Evolutionary conservation across 2,888 invertebrate genomes (phyloP).

Genomic region (Apoda limacodes): DNA sequence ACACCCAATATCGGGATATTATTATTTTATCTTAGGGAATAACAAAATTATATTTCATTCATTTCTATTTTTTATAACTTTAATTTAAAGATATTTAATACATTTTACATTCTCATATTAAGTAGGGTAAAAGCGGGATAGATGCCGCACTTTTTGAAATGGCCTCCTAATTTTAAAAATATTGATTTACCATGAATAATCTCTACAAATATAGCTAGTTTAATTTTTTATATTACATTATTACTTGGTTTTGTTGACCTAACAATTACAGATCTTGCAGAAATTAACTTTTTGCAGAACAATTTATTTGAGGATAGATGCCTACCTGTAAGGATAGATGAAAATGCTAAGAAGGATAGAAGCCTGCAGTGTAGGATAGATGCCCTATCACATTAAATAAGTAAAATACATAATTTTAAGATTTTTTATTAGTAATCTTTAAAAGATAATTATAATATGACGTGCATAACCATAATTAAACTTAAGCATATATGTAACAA

Average conservation of each 20-base stretch:
- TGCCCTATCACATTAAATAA: constrained; percentile 1
- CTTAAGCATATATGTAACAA: background rate
- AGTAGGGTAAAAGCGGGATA: constrained; percentile 1
- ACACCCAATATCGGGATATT: no score
- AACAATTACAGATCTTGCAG: constrained; percentile 6
- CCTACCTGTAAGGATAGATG: constrained; percentile 13
- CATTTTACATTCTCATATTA: no score
- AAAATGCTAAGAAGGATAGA: constrained; percentile 15
- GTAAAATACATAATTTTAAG: no score
- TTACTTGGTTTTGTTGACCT: background rate
- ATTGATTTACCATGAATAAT: constrained; percentile 5
- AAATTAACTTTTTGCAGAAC: constrained; percentile 10
- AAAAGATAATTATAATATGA: background rate
- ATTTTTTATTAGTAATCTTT: no score
- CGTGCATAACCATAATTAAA: background rate
- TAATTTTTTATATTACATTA: constrained; percentile 5
- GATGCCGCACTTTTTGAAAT: constrained; percentile 3
- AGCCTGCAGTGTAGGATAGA: constrained; percentile 9
- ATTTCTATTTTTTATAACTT: no score
- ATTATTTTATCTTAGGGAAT: no score
- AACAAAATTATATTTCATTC: no score
- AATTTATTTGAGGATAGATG: constrained; percentile 10
- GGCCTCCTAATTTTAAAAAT: background rate
- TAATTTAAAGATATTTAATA: no score
- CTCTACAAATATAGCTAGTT: constrained; percentile 10